Evolutionary conservation across 2,113 vertebrate species (phyloP), one percentile per base, ranked within the genome.

Genomic region (Crotalus horridus): DNA sequence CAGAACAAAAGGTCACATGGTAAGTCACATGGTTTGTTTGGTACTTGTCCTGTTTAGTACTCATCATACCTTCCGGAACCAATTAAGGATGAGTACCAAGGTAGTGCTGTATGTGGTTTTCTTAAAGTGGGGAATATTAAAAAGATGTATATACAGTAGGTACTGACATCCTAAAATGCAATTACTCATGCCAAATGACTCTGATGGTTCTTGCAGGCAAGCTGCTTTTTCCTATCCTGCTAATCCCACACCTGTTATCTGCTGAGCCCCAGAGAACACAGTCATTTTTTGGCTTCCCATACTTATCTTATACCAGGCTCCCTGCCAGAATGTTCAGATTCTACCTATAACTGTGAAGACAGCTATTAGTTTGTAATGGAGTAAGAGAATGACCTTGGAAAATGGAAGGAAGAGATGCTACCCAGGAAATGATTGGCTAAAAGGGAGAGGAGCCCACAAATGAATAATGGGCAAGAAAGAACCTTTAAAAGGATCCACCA

Each of bases 241-340:
- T 85, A 92, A 92, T 85, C 88, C 54, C 29, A 89, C 69, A 85
- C 54, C 88, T 89, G 92, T 59, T 85, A 48, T 85, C 69, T 85
- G 69, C 39, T 74, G 24, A 8, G n/a, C 33, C n/a, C 48, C 54
- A 26, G 26, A 81, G 8, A 58, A 33, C 4, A 8, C 5, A 55
- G 55, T 74, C 33, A 43, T 58, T n/a, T 81, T 81, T 48, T 43
- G 7, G 2, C 54, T 89, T 58, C 87, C 12, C 26, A 24, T 51
- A 46, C 29, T n/a, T 88, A 85, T 23, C 88, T 61, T 29, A 51
- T 3, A 12, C 43, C 39, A 85, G 69, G 88, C 92, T 89, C 24
- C 29, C 12, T 13, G 87, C 88, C 87, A 89, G 26, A n/a, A 17
- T 26, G 56, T 51, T 58, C 64, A 48, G 39, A 43, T 58, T 89